Evolutionary conservation across 2,888 invertebrate species (phyloP), one percentile per base, ranked within the genome.

Genomic region (Machimus rusticus): DNA sequence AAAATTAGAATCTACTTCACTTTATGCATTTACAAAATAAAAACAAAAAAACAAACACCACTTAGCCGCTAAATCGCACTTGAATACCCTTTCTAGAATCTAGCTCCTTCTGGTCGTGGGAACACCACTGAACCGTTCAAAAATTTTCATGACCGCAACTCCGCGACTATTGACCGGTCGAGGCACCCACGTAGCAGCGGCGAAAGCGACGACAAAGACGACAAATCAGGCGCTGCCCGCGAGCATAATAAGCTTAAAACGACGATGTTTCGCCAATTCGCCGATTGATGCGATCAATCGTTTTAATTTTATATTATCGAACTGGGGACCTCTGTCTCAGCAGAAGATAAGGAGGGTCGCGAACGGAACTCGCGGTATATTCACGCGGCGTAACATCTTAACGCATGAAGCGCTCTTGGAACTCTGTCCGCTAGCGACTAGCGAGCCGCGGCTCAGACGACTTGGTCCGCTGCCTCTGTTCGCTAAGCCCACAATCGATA

Each of bases 381-480:
- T 39, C 39, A 39, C 55, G 37, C 57, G 37, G 66, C 84, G 66
- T 86, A 77, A 34, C 86, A 86, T 86, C 77, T 86, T 77, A 74
- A 46, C 77, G 46, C 86, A 86, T 55, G 86, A 86, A 86, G 77
- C 86, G 77, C 55, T 86, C 55, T 55, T 76, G 31, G 55, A 77
- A 77, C 77, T 86, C 86, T 86, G 77, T 31, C 31, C 28, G 43
- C 34, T n/a, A n/a, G 39, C 28, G 37, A 46, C 81, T 14, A 8
- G 43, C 39, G 39, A 51, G 37, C 77, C 34, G 37, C 28, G n/a
- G 77, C 37, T 37, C 37, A 43, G 79, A 31, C 74, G 34, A 74
- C 31, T 28, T 74, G 74, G 16, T 74, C 74, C 28, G 31, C 74
- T 74, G 28, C 16, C 28, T 12, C 4, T 74, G 31, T 28, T 74